Evolutionary conservation across 1,140 invertebrate genomes (phyloP).

Genomic region (Drosophila bipectinata): DNA sequence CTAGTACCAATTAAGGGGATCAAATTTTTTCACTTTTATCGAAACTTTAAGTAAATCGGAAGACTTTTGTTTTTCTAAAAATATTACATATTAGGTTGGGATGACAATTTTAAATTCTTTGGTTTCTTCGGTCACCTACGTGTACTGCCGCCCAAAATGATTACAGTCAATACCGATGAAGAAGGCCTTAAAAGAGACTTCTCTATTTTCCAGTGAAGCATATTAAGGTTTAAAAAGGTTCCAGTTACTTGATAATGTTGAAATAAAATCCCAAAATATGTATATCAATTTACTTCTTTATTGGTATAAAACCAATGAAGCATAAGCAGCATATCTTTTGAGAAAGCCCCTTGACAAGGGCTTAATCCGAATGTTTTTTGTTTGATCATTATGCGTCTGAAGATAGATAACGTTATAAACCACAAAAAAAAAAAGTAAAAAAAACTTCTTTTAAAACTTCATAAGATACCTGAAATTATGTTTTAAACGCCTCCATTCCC

Average conservation of each 20-base stretch:
- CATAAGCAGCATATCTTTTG: constrained; percentile 10
- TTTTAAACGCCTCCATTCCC: not conserved
- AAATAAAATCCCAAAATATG: constrained; percentile 54
- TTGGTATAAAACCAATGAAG: constrained; percentile 40
- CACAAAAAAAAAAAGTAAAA: not conserved
- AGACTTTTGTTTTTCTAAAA: no score
- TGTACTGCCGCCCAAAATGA: no score
- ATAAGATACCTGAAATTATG: not conserved
- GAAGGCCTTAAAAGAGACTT: not conserved
- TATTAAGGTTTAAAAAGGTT: constrained; percentile 54
- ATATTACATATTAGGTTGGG: no score
- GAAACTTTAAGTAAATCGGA: no score
- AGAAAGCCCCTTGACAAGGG: constrained; percentile 17
- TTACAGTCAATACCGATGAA: not conserved
- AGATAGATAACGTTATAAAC: constrained; percentile 12
- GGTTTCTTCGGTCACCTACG: no score
- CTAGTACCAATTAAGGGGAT: no score
- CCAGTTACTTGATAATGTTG: constrained; percentile 53
- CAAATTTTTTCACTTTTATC: no score
- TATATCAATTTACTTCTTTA: constrained; percentile 67
- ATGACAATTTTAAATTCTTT: no score
- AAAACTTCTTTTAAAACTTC: not conserved
- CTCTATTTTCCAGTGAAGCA: constrained; percentile 18
- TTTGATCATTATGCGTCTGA: not conserved
- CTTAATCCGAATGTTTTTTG: constrained; percentile 20